Evolutionary conservation across 2,797 vertebrate species (phyloP).

Genomic region (Morelia viridis): DNA sequence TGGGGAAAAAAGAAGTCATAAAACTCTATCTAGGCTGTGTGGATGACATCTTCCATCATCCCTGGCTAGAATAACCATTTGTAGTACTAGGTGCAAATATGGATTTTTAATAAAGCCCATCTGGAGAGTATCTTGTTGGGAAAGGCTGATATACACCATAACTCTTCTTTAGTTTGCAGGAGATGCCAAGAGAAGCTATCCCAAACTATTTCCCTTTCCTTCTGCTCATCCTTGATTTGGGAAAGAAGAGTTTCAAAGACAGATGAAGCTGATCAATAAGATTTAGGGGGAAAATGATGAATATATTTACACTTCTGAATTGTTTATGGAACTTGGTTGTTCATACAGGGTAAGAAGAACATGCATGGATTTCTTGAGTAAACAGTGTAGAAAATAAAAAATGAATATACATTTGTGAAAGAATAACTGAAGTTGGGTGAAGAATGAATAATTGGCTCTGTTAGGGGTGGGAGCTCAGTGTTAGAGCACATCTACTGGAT

Average conservation of each 20-base stretch:
- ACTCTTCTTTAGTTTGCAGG: background rate
- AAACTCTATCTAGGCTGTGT: background rate
- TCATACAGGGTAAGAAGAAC: background rate
- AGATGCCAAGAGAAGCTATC: background rate
- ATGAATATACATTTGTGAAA: background rate
- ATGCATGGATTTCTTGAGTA: background rate
- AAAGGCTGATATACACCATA: background rate
- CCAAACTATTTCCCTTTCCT: background rate
- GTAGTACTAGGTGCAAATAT: background rate
- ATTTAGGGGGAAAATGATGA: no score
- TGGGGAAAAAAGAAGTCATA: background rate
- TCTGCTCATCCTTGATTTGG: background rate
- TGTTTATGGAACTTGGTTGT: background rate
- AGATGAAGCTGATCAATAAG: background rate
- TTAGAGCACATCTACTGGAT: background rate
- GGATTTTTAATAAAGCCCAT: background rate
- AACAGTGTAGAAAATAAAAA: background rate
- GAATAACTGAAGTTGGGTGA: background rate
- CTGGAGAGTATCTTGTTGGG: background rate
- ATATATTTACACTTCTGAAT: background rate
- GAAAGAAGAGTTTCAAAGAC: background rate
- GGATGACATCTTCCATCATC: background rate
- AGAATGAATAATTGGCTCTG: background rate
- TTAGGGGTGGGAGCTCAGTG: background rate
- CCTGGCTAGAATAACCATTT: background rate